Evolutionary conservation across 2,888 invertebrate genomes (phyloP), one percentile per base, ranked within the genome.

Genomic region (Eugnorisma glareosa): DNA sequence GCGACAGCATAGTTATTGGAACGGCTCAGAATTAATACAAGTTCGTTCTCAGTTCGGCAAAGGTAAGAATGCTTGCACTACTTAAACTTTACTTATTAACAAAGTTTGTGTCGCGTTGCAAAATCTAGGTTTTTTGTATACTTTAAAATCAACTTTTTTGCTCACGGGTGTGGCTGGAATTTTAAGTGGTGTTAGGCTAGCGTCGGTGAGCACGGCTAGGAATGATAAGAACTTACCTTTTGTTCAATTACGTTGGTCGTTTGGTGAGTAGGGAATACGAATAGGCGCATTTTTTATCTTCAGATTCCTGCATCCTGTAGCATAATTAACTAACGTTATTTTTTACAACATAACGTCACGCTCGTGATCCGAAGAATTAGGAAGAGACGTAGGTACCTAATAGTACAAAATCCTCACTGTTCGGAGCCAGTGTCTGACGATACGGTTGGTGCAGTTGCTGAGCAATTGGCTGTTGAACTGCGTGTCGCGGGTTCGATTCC

Each of bases 81-180:
- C n/a, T n/a, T n/a, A n/a, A 86, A 87, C 82, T 85, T 87, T 59
- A 63, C 72, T 85, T 85, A 86, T 85, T 87, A 87, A 79, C 61
- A 66, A 79, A 85, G 73, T 86, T 82, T 1, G 8, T 3, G 67
- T 63, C 21, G 54, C 59, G 63, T 57, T 45, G 45, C 75, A 59
- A 61, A 85, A 75, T 57, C 54, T 37, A 28, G 24, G 11, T 21
- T 82, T 85, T 83, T 67, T 82, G 35, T 76, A 75, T 67, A 57
- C 40, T 73, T 85, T 85, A 31, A 4, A n/a, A 67, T 18, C 1
- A 57, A 63, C 5, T 37, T 67, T 63, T 70, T 67, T 69, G 37
- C 48, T 61, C 18, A 63, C 11, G 45, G 21, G 15, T 57, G 8
- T 28, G 54, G 11, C 0, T 35, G 54, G 67, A 67, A 83, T 79